A percentile compares a stretch with the other conserved stretches of the same genome.
phyloP scores from a whole-genome alignment of 1,140 invertebrate genomes.

The Hyposmocoma kahamanoa region DNA sequence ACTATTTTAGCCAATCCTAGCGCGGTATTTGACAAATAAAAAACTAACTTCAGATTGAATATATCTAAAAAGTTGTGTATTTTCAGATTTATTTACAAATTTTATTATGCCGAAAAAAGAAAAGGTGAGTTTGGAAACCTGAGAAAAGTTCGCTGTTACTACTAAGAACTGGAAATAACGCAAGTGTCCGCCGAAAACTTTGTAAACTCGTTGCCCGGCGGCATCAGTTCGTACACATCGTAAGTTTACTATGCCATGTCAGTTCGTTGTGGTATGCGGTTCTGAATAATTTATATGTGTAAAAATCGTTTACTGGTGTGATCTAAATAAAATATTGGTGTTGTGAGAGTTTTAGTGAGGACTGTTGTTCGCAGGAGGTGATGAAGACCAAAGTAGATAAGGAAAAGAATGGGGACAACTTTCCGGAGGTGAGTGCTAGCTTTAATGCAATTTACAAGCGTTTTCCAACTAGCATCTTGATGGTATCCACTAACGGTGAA shows the following conservation, averaged over 20 bases:
- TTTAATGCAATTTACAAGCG: background rate
- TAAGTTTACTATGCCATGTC: slow-evolving; percentile 57
- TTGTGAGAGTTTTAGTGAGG: slow-evolving; percentile 54
- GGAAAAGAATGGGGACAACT: slow-evolving; percentile 57
- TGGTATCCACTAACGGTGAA: slow-evolving; percentile 2
- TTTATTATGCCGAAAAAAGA: slow-evolving; percentile 49
- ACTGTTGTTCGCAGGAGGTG: slow-evolving; percentile 47
- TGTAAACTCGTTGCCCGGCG: slow-evolving; percentile 33
- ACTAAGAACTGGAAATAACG: background rate
- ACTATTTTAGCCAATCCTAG: slow-evolving; percentile 35
- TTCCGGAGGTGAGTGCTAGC: slow-evolving; percentile 53
- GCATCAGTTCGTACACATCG: slow-evolving; percentile 39
- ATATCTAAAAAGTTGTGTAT: slow-evolving; percentile 42
- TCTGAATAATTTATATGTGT: slow-evolving; percentile 58
- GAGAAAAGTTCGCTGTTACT: slow-evolving; percentile 8
- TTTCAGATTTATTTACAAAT: slow-evolving; percentile 48
- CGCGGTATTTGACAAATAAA: slow-evolving; percentile 29
- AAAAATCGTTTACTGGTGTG: slow-evolving; percentile 47
- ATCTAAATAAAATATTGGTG: slow-evolving; percentile 33
- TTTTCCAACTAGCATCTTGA: background rate
- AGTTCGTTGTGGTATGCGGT: slow-evolving; percentile 63
- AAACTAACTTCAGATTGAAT: slow-evolving; percentile 32
- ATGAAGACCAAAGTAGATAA: slow-evolving; percentile 70
- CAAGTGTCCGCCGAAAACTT: slow-evolving; percentile 9
- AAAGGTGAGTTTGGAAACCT: slow-evolving; percentile 39